Evolutionary conservation across 2,113 vertebrate species (phyloP).

Genomic region (Phyllostomus discolor): DNA sequence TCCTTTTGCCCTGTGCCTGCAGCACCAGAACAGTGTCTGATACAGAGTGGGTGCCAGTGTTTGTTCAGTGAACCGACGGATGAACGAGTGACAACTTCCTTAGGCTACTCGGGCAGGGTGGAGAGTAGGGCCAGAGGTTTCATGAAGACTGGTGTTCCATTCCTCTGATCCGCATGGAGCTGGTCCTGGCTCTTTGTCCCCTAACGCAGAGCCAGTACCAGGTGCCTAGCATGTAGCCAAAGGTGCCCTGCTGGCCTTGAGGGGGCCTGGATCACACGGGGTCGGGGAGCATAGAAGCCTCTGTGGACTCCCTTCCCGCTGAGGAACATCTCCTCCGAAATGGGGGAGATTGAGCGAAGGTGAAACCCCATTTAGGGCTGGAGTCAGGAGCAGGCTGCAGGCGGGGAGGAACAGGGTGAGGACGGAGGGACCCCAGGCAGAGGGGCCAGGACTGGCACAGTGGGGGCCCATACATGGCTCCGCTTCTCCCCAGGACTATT

Average conservation of each 20-base stretch:
- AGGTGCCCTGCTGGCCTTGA: not conserved
- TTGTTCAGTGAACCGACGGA: not conserved
- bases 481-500: conserved; percentile 63
- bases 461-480: not conserved
- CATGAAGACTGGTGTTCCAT: not conserved
- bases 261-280: not conserved
- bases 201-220: not conserved
- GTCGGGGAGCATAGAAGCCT: not conserved
- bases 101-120: not conserved
- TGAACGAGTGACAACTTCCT: not conserved
- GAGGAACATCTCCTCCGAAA: not conserved
- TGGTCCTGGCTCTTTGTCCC: not conserved
- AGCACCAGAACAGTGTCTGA: not conserved
- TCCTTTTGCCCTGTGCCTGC: not conserved
- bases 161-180: not conserved
- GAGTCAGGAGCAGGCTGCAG: not conserved
- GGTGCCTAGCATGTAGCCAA: not conserved
- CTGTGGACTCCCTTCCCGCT: not conserved
- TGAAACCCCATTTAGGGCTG: not conserved
- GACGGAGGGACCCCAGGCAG: not conserved
- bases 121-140: not conserved
- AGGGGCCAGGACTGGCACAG: not conserved
- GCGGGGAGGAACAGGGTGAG: not conserved
- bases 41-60: not conserved
- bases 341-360: not conserved